phyloP scores from a whole-genome alignment of 2,888 invertebrate species.

The Saturnia japonica region DNA sequence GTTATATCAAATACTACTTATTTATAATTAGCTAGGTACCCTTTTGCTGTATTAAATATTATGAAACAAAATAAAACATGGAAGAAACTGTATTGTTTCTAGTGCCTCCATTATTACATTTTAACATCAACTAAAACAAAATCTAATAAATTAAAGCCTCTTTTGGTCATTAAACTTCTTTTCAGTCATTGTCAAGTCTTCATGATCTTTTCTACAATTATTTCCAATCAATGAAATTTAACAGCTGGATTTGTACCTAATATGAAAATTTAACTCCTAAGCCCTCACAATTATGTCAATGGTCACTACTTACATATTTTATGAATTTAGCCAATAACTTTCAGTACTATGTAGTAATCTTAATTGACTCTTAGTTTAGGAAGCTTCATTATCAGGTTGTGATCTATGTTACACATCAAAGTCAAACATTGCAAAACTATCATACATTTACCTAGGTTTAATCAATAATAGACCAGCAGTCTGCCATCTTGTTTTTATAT shows the following conservation, averaged over 20 bases:
- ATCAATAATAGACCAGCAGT: background rate
- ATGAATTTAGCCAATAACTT: background rate
- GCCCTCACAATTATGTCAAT: background rate
- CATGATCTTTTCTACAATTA: background rate
- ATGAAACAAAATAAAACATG: too few relatives aligned
- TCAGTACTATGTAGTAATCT: background rate
- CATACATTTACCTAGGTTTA: background rate
- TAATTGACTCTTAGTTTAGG: background rate
- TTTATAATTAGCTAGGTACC: background rate
- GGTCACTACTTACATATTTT: background rate
- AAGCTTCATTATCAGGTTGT: background rate
- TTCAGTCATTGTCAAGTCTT: background rate
- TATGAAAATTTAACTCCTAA: background rate
- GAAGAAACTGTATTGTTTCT: background rate
- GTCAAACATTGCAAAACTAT: background rate
- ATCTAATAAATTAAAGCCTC: too few relatives aligned
- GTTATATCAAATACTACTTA: background rate
- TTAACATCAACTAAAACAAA: background rate
- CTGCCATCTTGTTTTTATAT: background rate
- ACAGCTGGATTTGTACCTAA: background rate
- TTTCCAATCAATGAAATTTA: background rate
- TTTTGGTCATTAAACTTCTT: background rate
- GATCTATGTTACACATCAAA: background rate
- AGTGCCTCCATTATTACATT: background rate
- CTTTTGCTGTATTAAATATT: background rate